Percentiles rank a stretch among this genome's conserved stretches.
Evolutionary conservation across 2,113 vertebrate species (phyloP).

Genomic region (chimpanzee (Pan troglodytes)): NHGRI_mPanTro3-v2.1_pri NC_072403.2:126590001-126590500

Average conservation of each 20-base stretch:
- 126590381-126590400: neutral
- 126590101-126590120: neutral
- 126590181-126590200: neutral
- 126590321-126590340: neutral
- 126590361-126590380: neutral
- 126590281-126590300: neutral
- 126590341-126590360: neutral
- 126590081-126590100: neutral
- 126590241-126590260: neutral
- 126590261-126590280: neutral
- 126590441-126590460: neutral
- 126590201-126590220: neutral
- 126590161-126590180: neutral
- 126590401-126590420: neutral
- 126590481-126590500: neutral
- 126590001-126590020: too few relatives aligned
- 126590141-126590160: neutral
- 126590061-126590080: neutral
- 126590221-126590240: neutral
- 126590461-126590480: neutral
- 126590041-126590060: neutral
- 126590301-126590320: neutral
- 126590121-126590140: neutral
- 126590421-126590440: neutral
- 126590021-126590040: neutral